Percentiles rank a stretch among this genome's conserved stretches.
These are phyloP conservation scores for Gambusia affinis DNA, from an alignment of 2,113 vertebrate species.

Conservation along the genomic window DNA sequence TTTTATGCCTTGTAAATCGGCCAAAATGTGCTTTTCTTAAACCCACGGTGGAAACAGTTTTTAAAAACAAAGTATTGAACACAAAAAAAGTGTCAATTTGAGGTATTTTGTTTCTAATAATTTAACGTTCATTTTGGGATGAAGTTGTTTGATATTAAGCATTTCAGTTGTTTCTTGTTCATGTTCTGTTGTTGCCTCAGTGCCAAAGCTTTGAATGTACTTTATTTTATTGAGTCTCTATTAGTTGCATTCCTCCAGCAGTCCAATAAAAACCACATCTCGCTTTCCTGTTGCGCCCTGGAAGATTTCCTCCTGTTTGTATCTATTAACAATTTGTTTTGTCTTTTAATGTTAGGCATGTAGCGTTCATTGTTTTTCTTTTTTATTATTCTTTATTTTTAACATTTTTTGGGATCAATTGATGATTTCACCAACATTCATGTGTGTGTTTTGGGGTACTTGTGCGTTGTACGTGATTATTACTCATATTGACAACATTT, in stretches of 20 bases:
- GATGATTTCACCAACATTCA: constrained; percentile 30
- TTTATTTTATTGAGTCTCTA: not conserved
- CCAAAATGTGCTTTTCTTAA: not conserved
- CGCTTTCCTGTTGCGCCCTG: constrained; percentile 15
- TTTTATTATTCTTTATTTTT: not conserved
- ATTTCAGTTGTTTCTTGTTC: not conserved
- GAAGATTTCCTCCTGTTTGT: constrained; percentile 1
- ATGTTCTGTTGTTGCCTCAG: constrained; percentile 47
- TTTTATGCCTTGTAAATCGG: not conserved
- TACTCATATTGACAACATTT: constrained; percentile 16
- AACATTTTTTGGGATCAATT: not conserved
- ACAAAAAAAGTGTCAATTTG: not conserved
- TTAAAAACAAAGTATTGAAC: not conserved
- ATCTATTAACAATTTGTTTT: not conserved
- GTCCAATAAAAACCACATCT: not conserved
- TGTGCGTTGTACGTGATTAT: constrained; percentile 24
- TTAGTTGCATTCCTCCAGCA: constrained; percentile 29
- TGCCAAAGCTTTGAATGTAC: constrained; percentile 69
- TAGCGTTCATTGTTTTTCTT: not conserved
- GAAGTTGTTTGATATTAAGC: not conserved
- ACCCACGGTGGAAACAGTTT: not conserved
- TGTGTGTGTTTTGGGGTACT: constrained; percentile 16
- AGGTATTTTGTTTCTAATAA: not conserved
- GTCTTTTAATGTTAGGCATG: not conserved
- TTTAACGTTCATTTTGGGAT: not conserved